Conservation (phyloP, 2,888 invertebrate species). For the Apodemia zela region DNA sequence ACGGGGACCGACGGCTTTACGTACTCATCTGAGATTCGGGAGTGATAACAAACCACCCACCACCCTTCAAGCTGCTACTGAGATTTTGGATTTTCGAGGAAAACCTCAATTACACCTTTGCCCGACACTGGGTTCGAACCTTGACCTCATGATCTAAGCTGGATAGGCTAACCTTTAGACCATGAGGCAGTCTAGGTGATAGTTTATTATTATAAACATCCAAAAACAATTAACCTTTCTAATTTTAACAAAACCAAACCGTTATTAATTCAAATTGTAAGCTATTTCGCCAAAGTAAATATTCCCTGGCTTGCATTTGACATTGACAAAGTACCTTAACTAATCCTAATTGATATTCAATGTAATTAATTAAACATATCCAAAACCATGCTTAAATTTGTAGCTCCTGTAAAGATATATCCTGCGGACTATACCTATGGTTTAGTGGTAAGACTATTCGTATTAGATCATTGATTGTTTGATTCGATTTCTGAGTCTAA, state of each 20-base stretch:
- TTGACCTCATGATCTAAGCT: too few species aligned
- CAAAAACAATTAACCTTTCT: background rate
- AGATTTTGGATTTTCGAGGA: too few species aligned
- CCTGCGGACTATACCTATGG: background rate
- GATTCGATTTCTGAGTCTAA: too few species aligned
- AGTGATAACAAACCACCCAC: too few species aligned
- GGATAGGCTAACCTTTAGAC: too few species aligned
- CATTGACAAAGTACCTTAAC: conserved; percentile 50
- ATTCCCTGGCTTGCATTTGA: conserved; percentile 38
- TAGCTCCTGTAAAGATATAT: background rate
- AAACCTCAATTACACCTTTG: too few species aligned
- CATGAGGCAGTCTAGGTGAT: too few species aligned
- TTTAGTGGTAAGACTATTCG: background rate
- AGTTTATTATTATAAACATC: background rate
- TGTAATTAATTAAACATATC: conserved; percentile 51
- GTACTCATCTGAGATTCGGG: too few species aligned
- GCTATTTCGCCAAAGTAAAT: conserved; percentile 26
- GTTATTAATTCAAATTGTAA: conserved; percentile 9
- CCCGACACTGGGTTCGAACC: too few species aligned
- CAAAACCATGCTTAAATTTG: conserved; percentile 8
- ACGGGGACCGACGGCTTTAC: too few species aligned
- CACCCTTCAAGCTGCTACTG: too few species aligned
- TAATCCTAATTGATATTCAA: conserved; percentile 44
- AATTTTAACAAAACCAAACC: conserved; percentile 11
- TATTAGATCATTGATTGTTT: background rate